Conservation (phyloP, 2,888 invertebrate species). For the Gasteruption jaculator region DNA sequence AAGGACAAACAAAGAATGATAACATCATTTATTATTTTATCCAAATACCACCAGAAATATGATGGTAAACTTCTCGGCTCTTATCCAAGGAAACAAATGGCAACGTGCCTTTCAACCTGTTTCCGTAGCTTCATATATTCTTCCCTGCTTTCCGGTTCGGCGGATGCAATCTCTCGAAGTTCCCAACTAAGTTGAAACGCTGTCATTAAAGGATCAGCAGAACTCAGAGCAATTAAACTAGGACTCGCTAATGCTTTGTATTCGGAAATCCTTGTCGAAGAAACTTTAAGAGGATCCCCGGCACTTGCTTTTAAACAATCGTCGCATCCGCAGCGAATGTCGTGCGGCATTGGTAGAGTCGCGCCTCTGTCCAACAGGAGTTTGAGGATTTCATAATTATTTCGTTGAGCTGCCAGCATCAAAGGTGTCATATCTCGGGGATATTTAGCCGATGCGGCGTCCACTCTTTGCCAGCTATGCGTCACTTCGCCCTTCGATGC, state of each 20-base stretch:
- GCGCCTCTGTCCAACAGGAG: constrained; percentile 89
- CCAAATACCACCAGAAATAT: too few species aligned
- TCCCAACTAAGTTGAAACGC: constrained; percentile 96
- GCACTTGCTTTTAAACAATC: constrained; percentile 58
- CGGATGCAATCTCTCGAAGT: constrained; percentile 78
- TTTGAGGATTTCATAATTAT: constrained; percentile 95
- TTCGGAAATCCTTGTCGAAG: constrained; percentile 85
- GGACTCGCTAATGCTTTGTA: constrained; percentile 91
- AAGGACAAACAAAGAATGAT: too few species aligned
- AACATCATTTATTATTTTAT: too few species aligned
- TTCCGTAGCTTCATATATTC: constrained; percentile 84
- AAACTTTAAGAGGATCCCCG: constrained; percentile 72
- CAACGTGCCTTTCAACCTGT: constrained; percentile 68
- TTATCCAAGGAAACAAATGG: too few species aligned
- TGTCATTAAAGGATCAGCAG: constrained; percentile 87
- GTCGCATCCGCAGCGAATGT: constrained; percentile 85
- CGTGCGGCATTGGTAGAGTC: constrained; percentile 85
- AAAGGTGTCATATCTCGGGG: constrained; percentile 92
- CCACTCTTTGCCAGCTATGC: constrained; percentile 85
- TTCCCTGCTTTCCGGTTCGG: constrained; percentile 89
- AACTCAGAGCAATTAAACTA: constrained; percentile 88
- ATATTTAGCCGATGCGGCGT: constrained; percentile 77
- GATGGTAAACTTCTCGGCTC: too few species aligned
- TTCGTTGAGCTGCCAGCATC: constrained; percentile 87
- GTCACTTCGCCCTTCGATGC: constrained; percentile 32